Percentiles rank a stretch among this genome's conserved stretches.
Evolutionary conservation across 2,888 invertebrate species (phyloP).

Genomic region (Osmoderma eremita): DNA sequence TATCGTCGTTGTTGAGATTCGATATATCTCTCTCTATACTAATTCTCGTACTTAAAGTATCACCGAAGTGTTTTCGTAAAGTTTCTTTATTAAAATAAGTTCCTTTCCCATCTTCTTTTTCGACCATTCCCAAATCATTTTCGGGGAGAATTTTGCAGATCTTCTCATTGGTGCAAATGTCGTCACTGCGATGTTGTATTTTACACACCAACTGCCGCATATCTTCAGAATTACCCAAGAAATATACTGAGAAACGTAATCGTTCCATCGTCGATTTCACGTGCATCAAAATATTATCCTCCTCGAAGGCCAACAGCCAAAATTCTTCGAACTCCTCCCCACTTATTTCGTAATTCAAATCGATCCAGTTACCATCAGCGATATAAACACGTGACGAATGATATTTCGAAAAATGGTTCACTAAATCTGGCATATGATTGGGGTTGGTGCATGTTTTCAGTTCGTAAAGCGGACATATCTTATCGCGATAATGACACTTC

Average conservation of each 20-base stretch:
- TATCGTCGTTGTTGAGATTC: constrained; percentile 20
- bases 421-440: constrained; percentile 8
- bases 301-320: constrained; percentile 27
- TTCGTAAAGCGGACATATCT: constrained; percentile 27
- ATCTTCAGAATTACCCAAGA: constrained; percentile 24
- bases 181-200: constrained; percentile 20
- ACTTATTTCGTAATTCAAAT: constrained; percentile 20
- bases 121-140: constrained; percentile 4
- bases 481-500: constrained; percentile 28
- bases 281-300: constrained; percentile 26
- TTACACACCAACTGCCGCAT: constrained; percentile 17
- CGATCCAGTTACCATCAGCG: constrained; percentile 17
- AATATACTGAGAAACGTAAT: constrained; percentile 30
- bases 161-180: constrained; percentile 28
- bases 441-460: constrained; percentile 16
- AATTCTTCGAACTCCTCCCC: constrained; percentile 6
- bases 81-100: constrained; percentile 14
- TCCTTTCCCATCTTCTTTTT: constrained; percentile 1
- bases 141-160: constrained; percentile 19
- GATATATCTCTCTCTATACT: constrained; percentile 29
- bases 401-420: constrained; percentile 19
- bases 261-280: constrained; percentile 9
- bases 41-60: constrained; percentile 11
- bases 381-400: constrained; percentile 19
- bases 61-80: constrained; percentile 25